Evolutionary conservation across 2,888 invertebrate species (phyloP), one percentile per base, ranked within the genome.

Genomic region (Drepana falcataria): DNA sequence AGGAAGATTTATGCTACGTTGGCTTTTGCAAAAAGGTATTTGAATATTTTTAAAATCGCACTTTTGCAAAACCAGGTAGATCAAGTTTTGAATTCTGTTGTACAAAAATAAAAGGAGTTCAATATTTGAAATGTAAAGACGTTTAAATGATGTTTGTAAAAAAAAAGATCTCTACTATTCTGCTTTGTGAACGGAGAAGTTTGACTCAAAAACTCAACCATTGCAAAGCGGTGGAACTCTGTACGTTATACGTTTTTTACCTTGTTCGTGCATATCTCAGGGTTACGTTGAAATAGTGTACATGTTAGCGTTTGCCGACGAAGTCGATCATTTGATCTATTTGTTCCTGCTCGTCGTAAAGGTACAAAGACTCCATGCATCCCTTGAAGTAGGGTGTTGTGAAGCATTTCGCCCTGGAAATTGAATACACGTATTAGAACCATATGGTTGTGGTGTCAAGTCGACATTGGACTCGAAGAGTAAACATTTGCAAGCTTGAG

Each of bases 311-410:
- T 86, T 93, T 93, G 83, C 95, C 95, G 90, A 95, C 92, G 91
- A 93, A 95, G 90, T 95, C 95, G 89, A 95, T 94, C 95, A 95
- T 94, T 90, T 94, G 94, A 85, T 93, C 93, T 91, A 94, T 93
- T 87, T 94, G 93, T 83, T 94, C 94, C 91, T 93, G 93, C 87
- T 96, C 95, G 87, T 95, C 95, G 82, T 92, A 92, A 86, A 95
- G 93, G 89, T 94, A 93, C 90, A 96, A 93, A 85, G 94, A 94
- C 91, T 95, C 94, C 92, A 95, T 92, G 91, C 95, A 96, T 91
- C 95, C 95, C 91, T 93, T 93, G 92, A 96, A 96, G 92, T 94
- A 95, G 91, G 93, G 92, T 86, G 94, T 94, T 81, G 94, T 93
- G 91, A 95, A 96, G 92, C 96, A 95, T 88, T 94, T 92, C 81